Conservation (phyloP, 2,113 vertebrate species). For the Tenrec ecaudatus region DNA sequence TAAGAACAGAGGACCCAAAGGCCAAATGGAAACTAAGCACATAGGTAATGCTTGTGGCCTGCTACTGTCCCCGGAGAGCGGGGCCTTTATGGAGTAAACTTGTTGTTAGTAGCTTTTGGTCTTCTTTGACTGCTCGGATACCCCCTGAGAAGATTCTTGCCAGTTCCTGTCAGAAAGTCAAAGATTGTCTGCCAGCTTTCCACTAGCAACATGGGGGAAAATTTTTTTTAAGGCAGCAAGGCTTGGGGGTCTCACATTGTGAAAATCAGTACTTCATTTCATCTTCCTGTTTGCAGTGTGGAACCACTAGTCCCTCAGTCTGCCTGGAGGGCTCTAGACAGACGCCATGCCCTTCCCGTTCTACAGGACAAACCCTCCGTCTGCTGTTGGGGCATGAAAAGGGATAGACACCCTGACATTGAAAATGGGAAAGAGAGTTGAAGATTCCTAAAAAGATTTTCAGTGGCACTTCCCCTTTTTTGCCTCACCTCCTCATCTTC, state of each 20-base stretch:
- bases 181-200: background rate
- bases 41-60: background rate
- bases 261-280: background rate
- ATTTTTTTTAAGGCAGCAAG: background rate
- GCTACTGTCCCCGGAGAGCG: background rate
- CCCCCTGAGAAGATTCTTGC: background rate
- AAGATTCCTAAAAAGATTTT: background rate
- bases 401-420: background rate
- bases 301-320: fast-evolving
- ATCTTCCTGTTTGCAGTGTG: background rate
- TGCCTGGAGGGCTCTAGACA: background rate
- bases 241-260: background rate
- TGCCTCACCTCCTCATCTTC: background rate
- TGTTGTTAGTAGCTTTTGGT: background rate
- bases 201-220: background rate
- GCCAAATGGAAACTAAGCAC: background rate
- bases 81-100: background rate
- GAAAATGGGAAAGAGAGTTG: background rate
- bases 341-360: background rate
- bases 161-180: background rate
- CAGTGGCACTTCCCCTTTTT: background rate
- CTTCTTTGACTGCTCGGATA: background rate
- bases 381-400: background rate
- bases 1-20: background rate
- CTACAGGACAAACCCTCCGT: background rate